phyloP scores from a whole-genome alignment of 2,888 invertebrate genomes.

The Bruchidius siliquastri region DNA sequence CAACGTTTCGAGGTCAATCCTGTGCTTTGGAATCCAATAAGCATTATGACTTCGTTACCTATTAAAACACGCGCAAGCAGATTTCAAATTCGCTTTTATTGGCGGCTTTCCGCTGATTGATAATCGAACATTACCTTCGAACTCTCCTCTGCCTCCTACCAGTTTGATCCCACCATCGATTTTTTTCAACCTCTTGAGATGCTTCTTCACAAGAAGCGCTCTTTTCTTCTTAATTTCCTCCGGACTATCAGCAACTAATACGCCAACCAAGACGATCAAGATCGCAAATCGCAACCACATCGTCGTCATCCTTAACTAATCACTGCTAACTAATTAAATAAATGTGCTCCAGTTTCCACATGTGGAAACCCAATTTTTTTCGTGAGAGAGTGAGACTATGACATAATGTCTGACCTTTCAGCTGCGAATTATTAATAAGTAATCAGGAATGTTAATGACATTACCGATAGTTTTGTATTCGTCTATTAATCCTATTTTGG shows the following conservation, averaged over 20 bases:
- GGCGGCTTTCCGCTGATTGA: slow-evolving; percentile 8
- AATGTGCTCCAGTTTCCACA: slow-evolving; percentile 18
- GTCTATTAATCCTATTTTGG: not conserved
- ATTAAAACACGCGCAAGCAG: too few relatives aligned
- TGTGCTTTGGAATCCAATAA: too few relatives aligned
- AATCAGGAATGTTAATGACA: slow-evolving; percentile 10
- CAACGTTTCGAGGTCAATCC: too few relatives aligned
- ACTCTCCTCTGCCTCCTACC: slow-evolving; percentile 62
- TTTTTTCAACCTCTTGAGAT: slow-evolving; percentile 66
- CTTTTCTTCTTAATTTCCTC: slow-evolving; percentile 37
- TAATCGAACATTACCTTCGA: slow-evolving; percentile 60
- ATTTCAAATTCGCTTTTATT: too few relatives aligned
- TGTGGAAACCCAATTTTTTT: slow-evolving; percentile 22
- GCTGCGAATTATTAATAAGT: slow-evolving; percentile 16
- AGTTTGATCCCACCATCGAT: slow-evolving; percentile 70
- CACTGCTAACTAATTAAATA: slow-evolving; percentile 7
- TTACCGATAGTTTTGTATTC: not conserved
- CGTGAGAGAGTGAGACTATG: slow-evolving; percentile 11
- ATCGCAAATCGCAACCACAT: slow-evolving; percentile 2
- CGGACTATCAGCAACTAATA: slow-evolving; percentile 9
- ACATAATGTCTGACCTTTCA: slow-evolving; percentile 31
- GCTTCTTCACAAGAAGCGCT: slow-evolving; percentile 61
- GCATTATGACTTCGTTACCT: too few relatives aligned
- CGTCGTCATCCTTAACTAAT: slow-evolving; percentile 4
- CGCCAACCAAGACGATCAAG: not conserved